Conservation (phyloP, 2,113 vertebrate species). For the Mandrillus leucophaeus region DNA sequence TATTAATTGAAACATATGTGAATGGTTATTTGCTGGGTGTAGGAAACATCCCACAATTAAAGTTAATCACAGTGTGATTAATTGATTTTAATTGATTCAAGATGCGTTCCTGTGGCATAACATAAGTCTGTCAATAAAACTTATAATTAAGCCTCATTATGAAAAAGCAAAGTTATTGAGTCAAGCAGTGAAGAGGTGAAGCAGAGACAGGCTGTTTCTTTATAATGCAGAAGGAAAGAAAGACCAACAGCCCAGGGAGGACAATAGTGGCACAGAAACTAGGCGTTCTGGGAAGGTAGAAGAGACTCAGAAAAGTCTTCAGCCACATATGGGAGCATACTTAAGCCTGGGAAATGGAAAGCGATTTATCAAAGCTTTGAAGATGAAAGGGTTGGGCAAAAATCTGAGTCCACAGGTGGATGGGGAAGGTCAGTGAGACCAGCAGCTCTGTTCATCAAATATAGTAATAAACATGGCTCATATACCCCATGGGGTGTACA, state of each 20-base stretch:
- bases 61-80: slow-evolving; percentile 65
- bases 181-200: not conserved
- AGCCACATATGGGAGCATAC: not conserved
- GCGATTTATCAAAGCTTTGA: not conserved
- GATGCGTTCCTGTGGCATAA: slow-evolving; percentile 66
- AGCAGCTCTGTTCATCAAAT: not conserved
- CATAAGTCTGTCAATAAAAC: slow-evolving; percentile 70
- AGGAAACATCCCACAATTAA: slow-evolving; percentile 61
- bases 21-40: slow-evolving; percentile 55
- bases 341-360: not conserved
- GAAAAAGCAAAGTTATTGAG: slow-evolving; percentile 24
- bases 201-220: not conserved
- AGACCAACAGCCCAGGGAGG: not conserved
- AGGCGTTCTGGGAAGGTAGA: not conserved
- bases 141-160: slow-evolving; percentile 67
- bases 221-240: not conserved
- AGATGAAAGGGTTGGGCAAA: not conserved
- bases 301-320: not conserved
- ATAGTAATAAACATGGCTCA: not conserved
- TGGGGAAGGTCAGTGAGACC: not conserved
- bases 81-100: slow-evolving; percentile 77
- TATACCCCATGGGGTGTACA: not conserved
- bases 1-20: slow-evolving; percentile 65
- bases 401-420: not conserved
- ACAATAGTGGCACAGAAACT: not conserved